phyloP scores from a whole-genome alignment of 2,113 vertebrate genomes.

The Felis catus region F.catus_Fca126_mat1.0 CM031419.1:119925001-119925500 shows the following conservation, averaged over 20 bases:
- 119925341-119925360: background rate
- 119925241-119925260: background rate
- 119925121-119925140: background rate
- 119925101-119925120: background rate
- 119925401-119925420: too few species aligned
- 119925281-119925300: background rate
- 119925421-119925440: background rate
- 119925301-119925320: background rate
- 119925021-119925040: background rate
- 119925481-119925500: background rate
- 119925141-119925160: background rate
- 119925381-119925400: too few species aligned
- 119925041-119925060: background rate
- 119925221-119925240: background rate
- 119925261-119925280: background rate
- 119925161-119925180: background rate
- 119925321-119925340: background rate
- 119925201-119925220: background rate
- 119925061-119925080: background rate
- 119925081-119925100: background rate
- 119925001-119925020: background rate
- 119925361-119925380: too few species aligned
- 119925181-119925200: background rate
- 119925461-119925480: background rate
- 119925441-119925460: background rate